Evolutionary conservation across 1,140 invertebrate genomes (phyloP).

Genomic region (Drosophila subpulchrella): DNA sequence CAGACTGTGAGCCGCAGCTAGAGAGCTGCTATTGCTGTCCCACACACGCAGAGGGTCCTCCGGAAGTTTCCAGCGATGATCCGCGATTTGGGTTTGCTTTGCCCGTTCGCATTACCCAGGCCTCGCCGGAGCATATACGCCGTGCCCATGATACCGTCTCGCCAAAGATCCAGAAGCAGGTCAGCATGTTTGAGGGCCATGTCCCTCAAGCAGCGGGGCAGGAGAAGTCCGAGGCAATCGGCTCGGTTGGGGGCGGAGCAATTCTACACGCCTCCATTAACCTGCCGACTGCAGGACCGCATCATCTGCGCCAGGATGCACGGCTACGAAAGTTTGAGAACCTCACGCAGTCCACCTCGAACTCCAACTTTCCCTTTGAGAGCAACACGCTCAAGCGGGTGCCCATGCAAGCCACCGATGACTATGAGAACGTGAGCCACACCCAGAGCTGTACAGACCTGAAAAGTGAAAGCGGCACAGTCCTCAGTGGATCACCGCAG

Average conservation of each 20-base stretch:
- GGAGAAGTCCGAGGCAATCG: constrained; percentile 5
- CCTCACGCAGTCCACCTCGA: constrained; percentile 78
- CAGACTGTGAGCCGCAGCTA: constrained; percentile 60
- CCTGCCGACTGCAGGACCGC: constrained; percentile 56
- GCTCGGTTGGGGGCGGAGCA: constrained; percentile 19
- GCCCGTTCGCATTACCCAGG: constrained; percentile 56
- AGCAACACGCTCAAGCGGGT: constrained; percentile 74
- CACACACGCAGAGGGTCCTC: constrained; percentile 62
- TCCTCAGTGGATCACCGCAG: constrained; percentile 50
- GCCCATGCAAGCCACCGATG: constrained; percentile 58
- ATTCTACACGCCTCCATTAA: constrained; percentile 74
- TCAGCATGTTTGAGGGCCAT: constrained; percentile 74
- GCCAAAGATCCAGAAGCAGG: constrained; percentile 78
- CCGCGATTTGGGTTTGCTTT: constrained; percentile 56
- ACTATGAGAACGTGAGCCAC: constrained; percentile 59
- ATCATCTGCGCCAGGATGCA: constrained; percentile 68
- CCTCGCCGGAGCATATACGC: constrained; percentile 64
- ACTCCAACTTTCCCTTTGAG: constrained; percentile 79
- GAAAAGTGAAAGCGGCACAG: constrained; percentile 53
- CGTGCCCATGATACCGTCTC: constrained; percentile 73
- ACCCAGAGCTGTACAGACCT: constrained; percentile 81
- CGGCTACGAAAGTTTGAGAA: constrained; percentile 76
- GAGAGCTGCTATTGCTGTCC: constrained; percentile 74
- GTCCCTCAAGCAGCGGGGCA: neutral
- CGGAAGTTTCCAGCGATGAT: constrained; percentile 66